Base-by-base conservation (phyloP, 2,113 vertebrate genomes). In the Xyrauchen texanus region DNA sequence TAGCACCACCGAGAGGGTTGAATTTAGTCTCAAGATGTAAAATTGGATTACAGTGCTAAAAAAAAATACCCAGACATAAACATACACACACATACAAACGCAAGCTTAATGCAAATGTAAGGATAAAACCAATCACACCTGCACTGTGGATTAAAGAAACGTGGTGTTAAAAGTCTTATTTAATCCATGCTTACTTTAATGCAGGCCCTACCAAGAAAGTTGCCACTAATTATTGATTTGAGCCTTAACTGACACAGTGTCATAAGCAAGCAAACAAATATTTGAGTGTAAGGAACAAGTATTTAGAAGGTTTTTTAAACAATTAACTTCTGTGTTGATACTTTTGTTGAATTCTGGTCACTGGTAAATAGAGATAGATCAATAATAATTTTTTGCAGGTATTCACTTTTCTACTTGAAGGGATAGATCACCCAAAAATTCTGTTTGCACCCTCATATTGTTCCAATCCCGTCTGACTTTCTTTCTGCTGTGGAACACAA, bases 91-190 rank as follows among this genome's bases (percentile, higher is more conserved):
- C 55, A 62, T 57, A 63, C 34, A 82, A 52, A 78, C 71, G 74
- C 46, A 83, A 70, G 78, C 58, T 78, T 46, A 74, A 13, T 44
- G 65, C n/a, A 11, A 21, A 16, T 6, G 57, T 1, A 60, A 62
- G 71, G 71, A 8, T 74, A 74, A 74, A 46, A 12, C 11, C 16
- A 4, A 55, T 11, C 9, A 86, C 87, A 87, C 87, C 87, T 89
- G 86, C 71, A 46, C 1, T 2, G 1, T 70, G 85, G 88, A 90
- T 91, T 90, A 67, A 79, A 78, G 81, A 86, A 88, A 88, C 85
- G 85, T 89, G 88, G 44, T n/a, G 57, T 82, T 84, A 55, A 67
- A 58, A 44, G n/a, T 76, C 61, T 75, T 47, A 82, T 71, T 55
- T 53, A 62, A 60, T 80, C 68, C 5, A 42, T 4, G 10, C 75